Evolutionary conservation across 2,797 vertebrate genomes (phyloP).

Genomic region (Catharus ustulatus): DNA sequence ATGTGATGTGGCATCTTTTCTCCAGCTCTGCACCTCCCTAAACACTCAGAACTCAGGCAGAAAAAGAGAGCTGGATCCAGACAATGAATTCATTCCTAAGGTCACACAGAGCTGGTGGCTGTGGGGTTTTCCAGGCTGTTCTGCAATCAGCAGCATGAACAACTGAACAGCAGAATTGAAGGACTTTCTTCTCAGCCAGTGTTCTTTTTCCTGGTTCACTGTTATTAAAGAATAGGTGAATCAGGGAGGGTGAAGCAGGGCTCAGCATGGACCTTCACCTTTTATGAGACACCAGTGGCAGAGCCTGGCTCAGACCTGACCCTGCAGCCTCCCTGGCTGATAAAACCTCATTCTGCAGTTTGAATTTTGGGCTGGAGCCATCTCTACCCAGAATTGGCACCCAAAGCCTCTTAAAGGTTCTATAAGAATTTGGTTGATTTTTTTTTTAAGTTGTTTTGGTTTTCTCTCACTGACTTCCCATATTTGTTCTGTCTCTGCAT

Average conservation of each 20-base stretch:
- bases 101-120: not conserved
- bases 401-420: not conserved
- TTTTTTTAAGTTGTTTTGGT: not conserved
- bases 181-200: not conserved
- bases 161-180: not conserved
- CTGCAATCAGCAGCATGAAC: not conserved
- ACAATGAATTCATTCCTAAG: not conserved
- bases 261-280: not conserved
- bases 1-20: not conserved
- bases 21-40: not conserved
- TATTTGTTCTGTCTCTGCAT: not conserved
- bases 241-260: not conserved
- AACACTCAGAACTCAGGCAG: not conserved
- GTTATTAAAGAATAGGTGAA: not conserved
- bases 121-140: not conserved
- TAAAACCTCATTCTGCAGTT: slow-evolving; percentile 25
- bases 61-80: not conserved
- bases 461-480: not conserved
- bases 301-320: not conserved
- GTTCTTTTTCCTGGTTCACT: not conserved
- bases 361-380: slow-evolving; percentile 20
- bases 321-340: not conserved
- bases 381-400: slow-evolving; percentile 34
- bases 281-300: not conserved
- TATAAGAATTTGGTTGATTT: not conserved